A percentile compares a stretch with the other conserved stretches of the same genome.
phyloP scores from a whole-genome alignment of 2,797 vertebrate species.

The Sebastiscus tertius region DNA sequence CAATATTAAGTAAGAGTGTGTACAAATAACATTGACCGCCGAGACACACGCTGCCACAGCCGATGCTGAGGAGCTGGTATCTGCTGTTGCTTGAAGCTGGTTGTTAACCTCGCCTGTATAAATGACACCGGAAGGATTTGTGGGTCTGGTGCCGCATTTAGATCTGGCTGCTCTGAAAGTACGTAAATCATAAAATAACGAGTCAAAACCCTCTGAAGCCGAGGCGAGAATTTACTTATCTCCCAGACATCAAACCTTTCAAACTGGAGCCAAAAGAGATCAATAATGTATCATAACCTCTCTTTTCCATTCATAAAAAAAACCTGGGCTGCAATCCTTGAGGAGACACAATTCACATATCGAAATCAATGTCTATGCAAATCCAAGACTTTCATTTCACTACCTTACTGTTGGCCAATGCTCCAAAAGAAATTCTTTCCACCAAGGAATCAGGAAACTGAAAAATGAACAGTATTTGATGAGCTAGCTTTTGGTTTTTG shows the following conservation, averaged over 20 bases:
- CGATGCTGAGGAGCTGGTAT: constrained; percentile 23
- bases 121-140: constrained; percentile 60
- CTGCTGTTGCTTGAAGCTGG: constrained; percentile 23
- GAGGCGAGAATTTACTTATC: not conserved
- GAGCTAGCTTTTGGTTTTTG: not conserved
- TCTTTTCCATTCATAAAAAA: constrained; percentile 14
- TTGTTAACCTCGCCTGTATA: constrained; percentile 44
- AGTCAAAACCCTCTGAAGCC: constrained; percentile 17
- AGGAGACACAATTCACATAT: constrained; percentile 5
- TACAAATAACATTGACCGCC: constrained; percentile 53
- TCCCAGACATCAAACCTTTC: constrained; percentile 1
- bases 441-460: constrained; percentile 11
- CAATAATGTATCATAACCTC: constrained; percentile 35
- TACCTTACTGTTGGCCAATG: not conserved
- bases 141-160: constrained; percentile 43
- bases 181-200: constrained; percentile 20
- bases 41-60: constrained; percentile 22
- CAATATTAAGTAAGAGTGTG: constrained; percentile 69
- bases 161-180: constrained; percentile 19
- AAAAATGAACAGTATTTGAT: constrained; percentile 3
- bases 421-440: constrained; percentile 14
- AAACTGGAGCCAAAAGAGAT: constrained; percentile 35
- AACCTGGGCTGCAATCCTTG: not conserved
- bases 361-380: constrained; percentile 16
- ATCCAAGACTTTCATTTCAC: constrained; percentile 11